Evolutionary conservation across 2,888 invertebrate genomes (phyloP).

Genomic region (Lithophane semibrunnea): DNA sequence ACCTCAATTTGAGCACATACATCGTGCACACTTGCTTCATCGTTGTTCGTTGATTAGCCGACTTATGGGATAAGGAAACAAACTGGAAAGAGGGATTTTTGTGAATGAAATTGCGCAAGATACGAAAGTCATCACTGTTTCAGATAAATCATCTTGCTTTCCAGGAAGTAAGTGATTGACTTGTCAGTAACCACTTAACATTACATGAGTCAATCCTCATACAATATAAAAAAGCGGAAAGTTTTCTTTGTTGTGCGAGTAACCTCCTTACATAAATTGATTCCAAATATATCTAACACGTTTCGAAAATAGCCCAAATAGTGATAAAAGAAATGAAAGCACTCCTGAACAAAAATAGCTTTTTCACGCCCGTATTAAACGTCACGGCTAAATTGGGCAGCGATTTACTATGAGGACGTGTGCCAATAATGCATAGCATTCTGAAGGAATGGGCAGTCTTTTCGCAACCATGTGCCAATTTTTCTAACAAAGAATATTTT

Average conservation of each 20-base stretch:
- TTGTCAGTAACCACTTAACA: background rate
- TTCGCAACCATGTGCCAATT: constrained; percentile 33
- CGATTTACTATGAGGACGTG: constrained; percentile 47
- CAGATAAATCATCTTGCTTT: constrained; percentile 5
- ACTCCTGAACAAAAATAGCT: constrained; percentile 20
- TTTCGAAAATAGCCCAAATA: constrained; percentile 32
- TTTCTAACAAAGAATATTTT: constrained; percentile 37
- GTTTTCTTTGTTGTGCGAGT: constrained; percentile 10
- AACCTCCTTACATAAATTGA: constrained; percentile 24
- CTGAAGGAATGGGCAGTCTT: constrained; percentile 18
- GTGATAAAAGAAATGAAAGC: constrained; percentile 30
- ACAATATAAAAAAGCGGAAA: background rate
- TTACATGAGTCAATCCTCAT: constrained; percentile 10
- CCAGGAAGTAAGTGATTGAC: constrained; percentile 22
- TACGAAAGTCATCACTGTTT: background rate
- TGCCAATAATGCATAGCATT: constrained; percentile 47
- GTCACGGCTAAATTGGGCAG: constrained; percentile 40
- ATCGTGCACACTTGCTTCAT: constrained; percentile 16
- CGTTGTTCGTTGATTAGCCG: background rate
- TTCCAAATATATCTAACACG: constrained; percentile 40
- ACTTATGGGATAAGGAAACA: background rate
- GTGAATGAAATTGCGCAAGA: background rate
- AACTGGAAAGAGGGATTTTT: background rate
- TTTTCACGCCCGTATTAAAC: constrained; percentile 24
- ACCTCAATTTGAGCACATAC: constrained; percentile 42